Conservation (phyloP, 2,113 vertebrate species). For the Recurvirostra avosetta region DNA sequence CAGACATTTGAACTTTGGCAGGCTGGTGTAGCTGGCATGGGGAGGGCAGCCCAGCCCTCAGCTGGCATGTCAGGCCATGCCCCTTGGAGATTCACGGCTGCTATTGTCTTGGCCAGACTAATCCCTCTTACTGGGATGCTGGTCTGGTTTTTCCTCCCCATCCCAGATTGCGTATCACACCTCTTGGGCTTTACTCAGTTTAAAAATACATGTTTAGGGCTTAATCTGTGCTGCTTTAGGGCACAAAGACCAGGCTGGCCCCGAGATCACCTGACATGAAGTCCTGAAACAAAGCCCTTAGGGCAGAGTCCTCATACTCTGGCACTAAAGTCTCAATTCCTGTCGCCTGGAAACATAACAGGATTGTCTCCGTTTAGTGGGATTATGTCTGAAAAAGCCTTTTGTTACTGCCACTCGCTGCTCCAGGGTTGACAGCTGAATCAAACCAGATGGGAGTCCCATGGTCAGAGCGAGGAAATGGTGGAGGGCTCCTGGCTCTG, state of each 20-base stretch:
- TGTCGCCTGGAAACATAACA: slow-evolving; percentile 63
- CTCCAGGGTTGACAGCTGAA: slow-evolving; percentile 57
- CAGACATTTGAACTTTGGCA: slow-evolving; percentile 62
- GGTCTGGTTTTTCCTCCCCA: background rate
- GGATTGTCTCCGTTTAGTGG: slow-evolving; percentile 60
- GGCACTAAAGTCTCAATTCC: slow-evolving; percentile 59
- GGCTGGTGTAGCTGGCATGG: slow-evolving; percentile 46
- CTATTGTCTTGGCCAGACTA: slow-evolving; percentile 56
- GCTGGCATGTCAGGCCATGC: slow-evolving; percentile 47
- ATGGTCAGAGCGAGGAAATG: background rate
- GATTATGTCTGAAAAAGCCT: slow-evolving; percentile 60
- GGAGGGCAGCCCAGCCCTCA: slow-evolving; percentile 56
- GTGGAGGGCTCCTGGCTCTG: background rate
- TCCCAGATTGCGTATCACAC: slow-evolving; percentile 34
- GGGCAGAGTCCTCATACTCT: slow-evolving; percentile 53
- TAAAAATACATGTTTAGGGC: slow-evolving; percentile 58
- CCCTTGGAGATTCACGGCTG: slow-evolving; percentile 26
- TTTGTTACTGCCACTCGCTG: slow-evolving; percentile 59
- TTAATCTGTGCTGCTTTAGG: slow-evolving; percentile 56
- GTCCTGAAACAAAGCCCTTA: slow-evolving; percentile 53
- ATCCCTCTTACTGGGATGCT: slow-evolving; percentile 16
- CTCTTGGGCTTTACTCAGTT: slow-evolving; percentile 48
- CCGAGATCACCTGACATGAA: slow-evolving; percentile 50
- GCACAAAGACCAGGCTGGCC: slow-evolving; percentile 54
- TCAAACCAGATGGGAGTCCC: slow-evolving; percentile 50